Evolutionary conservation across 1,140 invertebrate species (phyloP).

Genomic region (Drosophila saltans): DNA sequence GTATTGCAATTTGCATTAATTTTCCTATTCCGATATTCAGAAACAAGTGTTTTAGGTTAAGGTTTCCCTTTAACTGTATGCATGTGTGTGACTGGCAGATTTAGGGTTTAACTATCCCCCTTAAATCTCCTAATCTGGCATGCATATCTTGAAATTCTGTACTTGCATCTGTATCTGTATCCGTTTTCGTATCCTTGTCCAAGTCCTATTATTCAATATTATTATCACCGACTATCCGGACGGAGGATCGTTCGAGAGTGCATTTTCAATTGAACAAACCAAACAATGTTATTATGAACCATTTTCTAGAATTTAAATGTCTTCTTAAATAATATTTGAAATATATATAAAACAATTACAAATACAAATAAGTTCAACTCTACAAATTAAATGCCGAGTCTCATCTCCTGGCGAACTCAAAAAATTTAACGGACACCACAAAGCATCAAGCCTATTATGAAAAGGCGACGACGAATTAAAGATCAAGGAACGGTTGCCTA

Average conservation of each 20-base stretch:
- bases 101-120: not conserved
- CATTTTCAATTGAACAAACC: conserved; percentile 45
- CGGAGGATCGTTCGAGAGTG: conserved; percentile 10
- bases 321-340: conserved; percentile 47
- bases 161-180: conserved; percentile 21
- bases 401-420: conserved; percentile 6
- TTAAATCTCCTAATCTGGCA: not conserved
- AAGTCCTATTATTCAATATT: conserved; percentile 19
- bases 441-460: conserved; percentile 3
- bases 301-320: conserved; percentile 50
- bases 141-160: conserved; percentile 13
- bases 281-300: conserved; percentile 23
- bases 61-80: conserved; percentile 11
- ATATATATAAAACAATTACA: conserved; percentile 31
- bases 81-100: conserved; percentile 6
- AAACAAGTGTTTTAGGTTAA: conserved; percentile 35
- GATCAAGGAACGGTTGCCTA: conserved; percentile 32
- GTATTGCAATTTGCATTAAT: conserved; percentile 11
- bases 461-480: not conserved
- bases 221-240: conserved; percentile 10
- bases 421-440: conserved; percentile 12
- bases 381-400: conserved; percentile 10
- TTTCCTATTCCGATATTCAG: conserved; percentile 13
- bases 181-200: conserved; percentile 13
- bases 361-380: conserved; percentile 15